Conservation (phyloP, 2,113 vertebrate genomes). For the Bothrops jararaca region DNA sequence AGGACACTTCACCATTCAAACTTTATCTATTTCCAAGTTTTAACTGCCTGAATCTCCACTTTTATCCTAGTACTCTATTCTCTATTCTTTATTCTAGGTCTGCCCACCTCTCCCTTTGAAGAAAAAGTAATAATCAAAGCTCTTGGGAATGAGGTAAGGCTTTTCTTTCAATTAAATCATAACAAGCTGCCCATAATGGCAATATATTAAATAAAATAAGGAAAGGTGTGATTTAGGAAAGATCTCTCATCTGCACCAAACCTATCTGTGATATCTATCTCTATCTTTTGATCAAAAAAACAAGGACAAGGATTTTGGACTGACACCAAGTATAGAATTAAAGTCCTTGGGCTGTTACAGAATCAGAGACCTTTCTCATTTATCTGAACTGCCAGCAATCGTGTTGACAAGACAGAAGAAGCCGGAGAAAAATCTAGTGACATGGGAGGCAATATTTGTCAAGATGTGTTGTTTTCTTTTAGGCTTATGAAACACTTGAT, state of each 20-base stretch:
- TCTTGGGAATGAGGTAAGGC: background rate
- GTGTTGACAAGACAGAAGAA: conserved; percentile 15
- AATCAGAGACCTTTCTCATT: conserved; percentile 2
- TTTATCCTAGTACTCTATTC: background rate
- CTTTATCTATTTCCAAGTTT: background rate
- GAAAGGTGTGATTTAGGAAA: background rate
- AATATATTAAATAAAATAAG: background rate
- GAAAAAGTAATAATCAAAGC: background rate
- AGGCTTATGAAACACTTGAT: background rate
- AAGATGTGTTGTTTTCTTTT: background rate
- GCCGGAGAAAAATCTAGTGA: conserved; percentile 11
- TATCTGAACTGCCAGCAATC: conserved; percentile 11
- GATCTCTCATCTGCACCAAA: background rate
- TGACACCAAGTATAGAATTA: background rate
- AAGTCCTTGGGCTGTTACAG: background rate
- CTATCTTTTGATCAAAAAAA: background rate
- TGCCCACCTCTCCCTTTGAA: background rate
- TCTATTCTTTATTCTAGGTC: background rate
- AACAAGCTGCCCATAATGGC: background rate
- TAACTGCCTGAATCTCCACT: background rate
- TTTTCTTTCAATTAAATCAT: background rate
- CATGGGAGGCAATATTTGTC: background rate
- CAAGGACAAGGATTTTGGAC: background rate
- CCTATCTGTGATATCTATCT: background rate
- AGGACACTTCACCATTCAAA: background rate